Evolutionary conservation across 2,888 invertebrate species (phyloP), one percentile per base, ranked within the genome.

Genomic region (Latheticus oryzae): DNA sequence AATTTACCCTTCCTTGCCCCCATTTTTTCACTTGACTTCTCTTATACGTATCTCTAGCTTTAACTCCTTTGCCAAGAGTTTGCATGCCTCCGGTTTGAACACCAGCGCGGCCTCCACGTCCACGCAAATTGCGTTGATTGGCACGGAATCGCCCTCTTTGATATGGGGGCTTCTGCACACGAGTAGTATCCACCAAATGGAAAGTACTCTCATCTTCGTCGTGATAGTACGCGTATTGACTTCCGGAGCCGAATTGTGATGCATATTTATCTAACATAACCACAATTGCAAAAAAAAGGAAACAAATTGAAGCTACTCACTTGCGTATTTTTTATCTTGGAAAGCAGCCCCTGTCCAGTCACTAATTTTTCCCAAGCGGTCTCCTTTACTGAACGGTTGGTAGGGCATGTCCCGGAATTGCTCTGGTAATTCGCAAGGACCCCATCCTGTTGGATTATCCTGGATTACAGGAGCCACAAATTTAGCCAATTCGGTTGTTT

Each of bases 161-260:
- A 79, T 97, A 97, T 7, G 93, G 90, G 1, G 94, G 94, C 73
- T 93, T 93, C 71, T 91, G 91, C 1, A 92, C 87, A 19, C 93
- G 85, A 0, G 95, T 90, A 0, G 95, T 96, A 74, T 98, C 97
- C 66, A 99, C 99, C 81, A 99, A 82, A 78, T 98, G 98, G 86
- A 99, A 99, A 42, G 95, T 93, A 65, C 93, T 93, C 78, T 99
- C 99, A 76, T 99, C 99, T 77, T 99, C 98, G 71, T 99, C 99
- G 72, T 98, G 98, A 76, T 93, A 96, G 78, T 99, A 99, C 0
- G 98, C 95, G 79, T 99, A 99, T 70, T 97, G 97, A 73, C 91
- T 95, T 32, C 95, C 96, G 65, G 94, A 93, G 53, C 94, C 95
- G 79, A 95, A 95, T 68, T 93, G 91, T 2, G 95, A 95, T 32